Percentiles rank a stretch among this genome's conserved stretches.
These are phyloP conservation scores for Stomorhina lunata DNA, from an alignment of 2,888 invertebrate genomes.

Conservation along the genomic window DNA sequence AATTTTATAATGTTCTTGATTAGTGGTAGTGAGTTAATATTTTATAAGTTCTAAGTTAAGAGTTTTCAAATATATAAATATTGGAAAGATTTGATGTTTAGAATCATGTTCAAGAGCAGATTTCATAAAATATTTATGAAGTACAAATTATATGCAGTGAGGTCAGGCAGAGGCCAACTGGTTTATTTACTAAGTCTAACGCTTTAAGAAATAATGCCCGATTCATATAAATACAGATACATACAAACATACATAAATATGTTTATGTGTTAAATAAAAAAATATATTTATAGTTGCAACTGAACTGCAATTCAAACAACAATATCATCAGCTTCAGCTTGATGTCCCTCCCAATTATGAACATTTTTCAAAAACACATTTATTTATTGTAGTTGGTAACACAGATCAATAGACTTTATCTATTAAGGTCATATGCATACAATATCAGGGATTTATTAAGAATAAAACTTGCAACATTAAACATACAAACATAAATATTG, in stretches of 20 bases:
- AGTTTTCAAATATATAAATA: background rate
- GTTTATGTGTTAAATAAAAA: background rate
- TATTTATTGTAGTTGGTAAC: background rate
- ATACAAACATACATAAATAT: background rate
- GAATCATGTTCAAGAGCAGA: slow-evolving; percentile 56
- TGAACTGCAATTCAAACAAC: slow-evolving; percentile 17
- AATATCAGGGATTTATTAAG: too few relatives aligned
- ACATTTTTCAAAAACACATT: background rate
- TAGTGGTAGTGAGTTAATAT: background rate
- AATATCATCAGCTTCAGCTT: background rate
- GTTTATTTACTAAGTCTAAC: slow-evolving; percentile 36
- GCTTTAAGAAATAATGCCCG: background rate
- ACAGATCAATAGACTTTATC: too few relatives aligned
- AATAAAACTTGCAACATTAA: too few relatives aligned
- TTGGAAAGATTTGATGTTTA: slow-evolving; percentile 24
- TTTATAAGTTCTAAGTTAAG: slow-evolving; percentile 9
- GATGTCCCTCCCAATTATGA: slow-evolving; percentile 39
- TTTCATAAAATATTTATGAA: too few relatives aligned
- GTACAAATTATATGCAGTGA: too few relatives aligned
- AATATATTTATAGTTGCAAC: background rate
- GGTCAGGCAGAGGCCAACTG: slow-evolving; percentile 47
- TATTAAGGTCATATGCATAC: too few relatives aligned
- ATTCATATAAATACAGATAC: background rate
- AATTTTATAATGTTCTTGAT: background rate
- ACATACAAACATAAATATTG: background rate